These are phyloP conservation scores for Athene noctua DNA, from an alignment of 2,113 vertebrate genomes.

Conservation along the genomic window DNA sequence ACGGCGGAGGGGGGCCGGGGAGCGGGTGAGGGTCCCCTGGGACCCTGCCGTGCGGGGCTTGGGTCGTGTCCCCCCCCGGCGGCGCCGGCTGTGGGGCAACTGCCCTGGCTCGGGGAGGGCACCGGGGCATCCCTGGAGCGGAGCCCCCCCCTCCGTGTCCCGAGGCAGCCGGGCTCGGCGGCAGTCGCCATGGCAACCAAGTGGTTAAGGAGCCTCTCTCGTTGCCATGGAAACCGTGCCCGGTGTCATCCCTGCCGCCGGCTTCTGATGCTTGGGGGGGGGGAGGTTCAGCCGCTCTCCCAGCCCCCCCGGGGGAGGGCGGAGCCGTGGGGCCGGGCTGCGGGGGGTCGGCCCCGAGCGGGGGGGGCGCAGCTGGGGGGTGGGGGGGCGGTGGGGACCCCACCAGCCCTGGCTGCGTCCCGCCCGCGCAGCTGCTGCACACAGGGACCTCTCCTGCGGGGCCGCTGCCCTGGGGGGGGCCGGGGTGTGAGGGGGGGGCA, in stretches of 20 bases:
- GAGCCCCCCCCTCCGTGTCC: neutral
- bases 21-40: neutral
- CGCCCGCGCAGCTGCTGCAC: neutral
- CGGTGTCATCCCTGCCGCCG: neutral
- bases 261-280: neutral
- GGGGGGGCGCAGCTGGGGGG: no score
- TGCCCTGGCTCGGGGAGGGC: neutral
- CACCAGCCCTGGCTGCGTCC: neutral
- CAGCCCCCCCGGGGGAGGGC: no score
- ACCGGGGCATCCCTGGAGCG: neutral
- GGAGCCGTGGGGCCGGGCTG: neutral
- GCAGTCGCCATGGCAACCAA: constrained; percentile 71
- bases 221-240: constrained; percentile 54
- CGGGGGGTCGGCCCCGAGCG: no score
- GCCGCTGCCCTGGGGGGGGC: neutral
- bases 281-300: neutral
- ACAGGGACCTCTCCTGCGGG: no score
- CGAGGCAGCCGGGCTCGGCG: neutral
- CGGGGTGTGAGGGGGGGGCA: neutral
- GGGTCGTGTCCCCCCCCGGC: no score
- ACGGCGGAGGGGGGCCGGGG: no score
- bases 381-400: neutral
- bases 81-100: neutral
- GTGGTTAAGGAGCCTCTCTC: constrained; percentile 68
- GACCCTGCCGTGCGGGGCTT: neutral